Evolutionary conservation across 2,113 vertebrate genomes (phyloP), one percentile per base, ranked within the genome.

Genomic region (Rhinolophus ferrumequinum): DNA sequence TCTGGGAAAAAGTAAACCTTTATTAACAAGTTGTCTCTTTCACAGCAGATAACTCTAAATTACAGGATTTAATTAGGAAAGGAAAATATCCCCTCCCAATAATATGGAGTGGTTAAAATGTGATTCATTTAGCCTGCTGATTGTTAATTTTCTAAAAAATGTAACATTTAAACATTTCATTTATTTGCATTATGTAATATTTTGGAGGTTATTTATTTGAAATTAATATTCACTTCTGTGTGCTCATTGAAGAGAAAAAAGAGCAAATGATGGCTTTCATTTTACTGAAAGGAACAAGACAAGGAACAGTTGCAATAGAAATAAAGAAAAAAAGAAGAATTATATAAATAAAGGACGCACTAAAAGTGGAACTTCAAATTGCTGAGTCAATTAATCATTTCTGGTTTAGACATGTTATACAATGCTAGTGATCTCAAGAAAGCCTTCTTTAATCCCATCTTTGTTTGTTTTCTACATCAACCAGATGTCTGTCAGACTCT

Each of bases 11-110:
- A 97, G 75, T 56, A 58, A 70, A 28, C 24, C 73, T 67, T 44
- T 58, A 95, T 77, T 66, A 96, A 18, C 54, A 44, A 94, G 24
- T 83, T 97, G 5, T 92, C 19, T 95, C 64, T 92, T 97, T 56
- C 47, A 80, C 22, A 69, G 28, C 82, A 96, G 76, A 92, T 97
- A 92, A 72, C 91, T 90, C 76, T 95, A 9, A 90, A 80, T 85
- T 94, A 93, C 44, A 90, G 79, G 85, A 92, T 95, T 96, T 97
- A 79, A 70, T 89, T 69, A 83, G 47, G 18, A 96, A 97, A 26
- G 69, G 77, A 84, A 97, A 35, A 73, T 15, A 73, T 72, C 2
- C 75, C 3, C 47, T 8, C 35, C 2, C 1, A 93, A 80, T 14
- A 30, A 76, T 52, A 5, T 0, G 15, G 77, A 91, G 77, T 60